Base-by-base conservation (phyloP, 2,113 vertebrate species). In the Dendropsophus ebraccatus region DNA sequence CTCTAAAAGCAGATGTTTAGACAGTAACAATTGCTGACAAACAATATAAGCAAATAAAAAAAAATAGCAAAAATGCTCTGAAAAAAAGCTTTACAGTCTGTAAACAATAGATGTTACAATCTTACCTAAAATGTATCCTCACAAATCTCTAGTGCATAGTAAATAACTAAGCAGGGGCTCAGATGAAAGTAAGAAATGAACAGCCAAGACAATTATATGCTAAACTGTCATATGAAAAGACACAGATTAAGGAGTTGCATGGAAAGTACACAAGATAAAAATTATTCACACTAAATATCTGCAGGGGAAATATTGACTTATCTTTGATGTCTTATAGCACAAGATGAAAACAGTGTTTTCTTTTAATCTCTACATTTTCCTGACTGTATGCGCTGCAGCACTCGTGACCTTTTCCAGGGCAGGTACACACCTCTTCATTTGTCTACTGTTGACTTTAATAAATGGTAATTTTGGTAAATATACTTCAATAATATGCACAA, bases 241-340 rank as follows among this genome's bases (percentile, higher is more conserved):
- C 28, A 4, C 14, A 83, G n/a, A 72, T 16, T 54, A 72, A 72
- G 32, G 3, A 23, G 28, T 2, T 73, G 70, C 81, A 50, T 73
- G 81, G 47, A 45, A 72, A 72, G 52, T 37, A 83, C 28, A 72
- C 19, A 72, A 21, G 65, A 72, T 83, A 54, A 56, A 80, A 83
- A 82, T 70, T 47, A 82, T 30, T 70, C 19, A 54, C 81, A 41
- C 58, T 25, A 81, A 73, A 72, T 69, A 83, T 72, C 67, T 83
- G 81, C 67, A 52, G 69, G 41, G 67, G 62, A 72, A 83, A 35
- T 45, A 41, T 41, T 73, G 37, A 73, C 9, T 73, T 32, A 73
- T 41, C 69, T 45, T 73, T 73, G 69, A 73, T 45, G 32, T 23
- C 45, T 19, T 11, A 69, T 35, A 73, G 69, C 45, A 37, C 37